Evolutionary conservation across 2,888 invertebrate genomes (phyloP), one percentile per base, ranked within the genome.

Genomic region (Drymonia ruficornis): DNA sequence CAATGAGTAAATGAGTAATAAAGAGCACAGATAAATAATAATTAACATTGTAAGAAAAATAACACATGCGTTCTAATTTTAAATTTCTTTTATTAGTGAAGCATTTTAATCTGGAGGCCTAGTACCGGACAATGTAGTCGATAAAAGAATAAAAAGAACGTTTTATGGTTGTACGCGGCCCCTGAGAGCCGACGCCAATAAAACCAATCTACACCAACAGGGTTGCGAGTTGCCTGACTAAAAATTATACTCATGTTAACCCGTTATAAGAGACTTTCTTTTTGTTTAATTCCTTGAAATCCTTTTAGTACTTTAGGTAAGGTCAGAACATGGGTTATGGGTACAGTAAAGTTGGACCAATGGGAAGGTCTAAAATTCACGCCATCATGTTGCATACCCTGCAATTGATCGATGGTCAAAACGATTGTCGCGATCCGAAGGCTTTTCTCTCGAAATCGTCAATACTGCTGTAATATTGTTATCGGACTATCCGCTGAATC

Each of bases 111-210:
- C 83, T 81, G 68, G 74, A 75, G 76, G 72, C 72, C 79, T 76
- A 80, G 74, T 76, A 76, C 69, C 77, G 79, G 78, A 85, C 86
- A 86, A 82, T 83, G 81, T 83, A 72, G 77, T 58, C 61, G 65
- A 67, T 76, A 76, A 80, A 83, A 73, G 77, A 77, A 76, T 70
- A 78, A 80, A 80, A 78, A 74, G 61, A 72, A 65, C 59, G 73
- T 77, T 85, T 84, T 85, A 83, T 80, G 76, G 75, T 57, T 64
- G 78, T 81, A 78, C 84, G 80, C 79, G 79, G 78, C 73, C 71
- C 69, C 76, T 59, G 75, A 78, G 62, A 76, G 67, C 75, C 77
- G 81, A 81, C 80, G 77, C 83, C 81, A 81, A 85, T 87, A 87
- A 81, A 83, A 80, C 75, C 73, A 78, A 85, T 87, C 82, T 76